Conservation (phyloP, 2,797 vertebrate species). For the Prionace glauca region DNA sequence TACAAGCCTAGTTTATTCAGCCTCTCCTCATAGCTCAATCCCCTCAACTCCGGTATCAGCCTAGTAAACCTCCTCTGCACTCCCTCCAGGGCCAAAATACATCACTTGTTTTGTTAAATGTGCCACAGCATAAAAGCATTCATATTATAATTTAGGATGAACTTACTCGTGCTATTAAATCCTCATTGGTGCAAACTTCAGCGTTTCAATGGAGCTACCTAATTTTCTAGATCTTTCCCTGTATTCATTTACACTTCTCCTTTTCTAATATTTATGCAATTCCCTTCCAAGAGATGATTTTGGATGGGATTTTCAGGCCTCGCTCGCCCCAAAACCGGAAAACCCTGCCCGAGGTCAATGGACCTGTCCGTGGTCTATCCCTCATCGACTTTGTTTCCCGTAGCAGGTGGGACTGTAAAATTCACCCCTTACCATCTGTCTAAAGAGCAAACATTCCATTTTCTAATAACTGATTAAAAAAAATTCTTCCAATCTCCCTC, state of each 20-base stretch:
- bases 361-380: no score
- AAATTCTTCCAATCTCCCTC: neutral
- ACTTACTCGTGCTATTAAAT: neutral
- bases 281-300: neutral
- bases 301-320: no score
- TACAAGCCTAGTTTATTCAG: no score
- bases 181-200: neutral
- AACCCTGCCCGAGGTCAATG: no score
- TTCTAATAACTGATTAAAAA: neutral
- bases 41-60: no score
- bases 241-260: neutral
- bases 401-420: no score
- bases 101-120: neutral
- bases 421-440: no score
- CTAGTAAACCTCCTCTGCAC: no score
- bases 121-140: neutral
- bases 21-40: no score
- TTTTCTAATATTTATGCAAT: neutral
- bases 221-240: neutral
- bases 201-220: neutral
- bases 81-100: no score
- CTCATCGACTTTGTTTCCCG: no score
- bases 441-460: neutral
- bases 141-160: neutral
- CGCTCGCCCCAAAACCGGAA: no score